These are phyloP conservation scores for Centroberyx gerrardi DNA, from an alignment of 2,797 vertebrate species.

Conservation along the genomic window DNA sequence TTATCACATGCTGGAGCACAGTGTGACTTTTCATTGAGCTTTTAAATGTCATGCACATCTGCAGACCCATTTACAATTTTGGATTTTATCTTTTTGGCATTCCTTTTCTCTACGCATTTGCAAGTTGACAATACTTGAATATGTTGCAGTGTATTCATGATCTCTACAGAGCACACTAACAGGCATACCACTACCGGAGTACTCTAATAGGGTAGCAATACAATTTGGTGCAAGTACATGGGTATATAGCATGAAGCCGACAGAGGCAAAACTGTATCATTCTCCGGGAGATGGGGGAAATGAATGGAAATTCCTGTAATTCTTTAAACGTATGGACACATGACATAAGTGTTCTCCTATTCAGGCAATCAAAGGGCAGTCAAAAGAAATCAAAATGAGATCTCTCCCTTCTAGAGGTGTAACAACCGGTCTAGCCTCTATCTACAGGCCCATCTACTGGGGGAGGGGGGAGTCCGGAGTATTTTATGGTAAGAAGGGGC, in stretches of 20 bases:
- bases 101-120: slow-evolving; percentile 92
- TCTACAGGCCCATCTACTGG: slow-evolving; percentile 82
- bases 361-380: slow-evolving; percentile 93
- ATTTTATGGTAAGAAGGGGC: slow-evolving; percentile 92
- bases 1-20: slow-evolving; percentile 85
- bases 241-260: slow-evolving; percentile 90
- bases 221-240: slow-evolving; percentile 94
- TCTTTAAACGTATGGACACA: slow-evolving; percentile 89
- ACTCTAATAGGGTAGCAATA: slow-evolving; percentile 93
- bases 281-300: slow-evolving; percentile 89
- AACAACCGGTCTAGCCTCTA: slow-evolving; percentile 77
- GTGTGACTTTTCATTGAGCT: slow-evolving; percentile 87
- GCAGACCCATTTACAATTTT: slow-evolving; percentile 80
- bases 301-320: slow-evolving; percentile 87
- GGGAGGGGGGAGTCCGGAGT: slow-evolving; percentile 85
- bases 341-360: slow-evolving; percentile 92
- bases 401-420: slow-evolving; percentile 79
- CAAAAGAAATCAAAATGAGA: slow-evolving; percentile 84
- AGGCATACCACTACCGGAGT: slow-evolving; percentile 92
- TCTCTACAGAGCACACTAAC: slow-evolving; percentile 90
- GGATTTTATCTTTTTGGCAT: slow-evolving; percentile 81
- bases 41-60: slow-evolving; percentile 88
- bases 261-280: slow-evolving; percentile 92
- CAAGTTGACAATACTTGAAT: slow-evolving; percentile 99
- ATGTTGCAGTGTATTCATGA: slow-evolving; percentile 92